phyloP scores from a whole-genome alignment of 2,113 vertebrate genomes.

The Alouatta palliata region DNA sequence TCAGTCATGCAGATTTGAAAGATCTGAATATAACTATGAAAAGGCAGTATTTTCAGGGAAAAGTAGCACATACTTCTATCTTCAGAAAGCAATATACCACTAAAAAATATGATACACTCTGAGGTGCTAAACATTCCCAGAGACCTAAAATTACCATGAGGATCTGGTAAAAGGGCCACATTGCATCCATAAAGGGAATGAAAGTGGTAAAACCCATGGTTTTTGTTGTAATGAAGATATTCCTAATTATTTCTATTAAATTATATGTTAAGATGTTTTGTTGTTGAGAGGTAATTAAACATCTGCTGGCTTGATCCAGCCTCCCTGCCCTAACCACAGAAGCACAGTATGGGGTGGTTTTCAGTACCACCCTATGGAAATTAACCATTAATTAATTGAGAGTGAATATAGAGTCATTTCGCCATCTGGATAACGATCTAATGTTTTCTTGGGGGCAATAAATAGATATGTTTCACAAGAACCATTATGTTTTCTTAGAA shows the following conservation, averaged over 20 bases:
- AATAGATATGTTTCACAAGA: background rate
- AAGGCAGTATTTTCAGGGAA: background rate
- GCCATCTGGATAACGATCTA: constrained; percentile 34
- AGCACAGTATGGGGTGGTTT: background rate
- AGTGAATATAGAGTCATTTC: constrained; percentile 40
- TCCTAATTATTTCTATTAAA: background rate
- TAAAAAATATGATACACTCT: constrained; percentile 1
- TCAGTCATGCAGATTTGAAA: background rate
- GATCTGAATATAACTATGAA: background rate
- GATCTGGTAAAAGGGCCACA: background rate
- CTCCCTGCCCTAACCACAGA: background rate
- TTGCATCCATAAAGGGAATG: background rate
- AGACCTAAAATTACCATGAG: background rate
- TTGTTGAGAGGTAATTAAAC: constrained; percentile 9
- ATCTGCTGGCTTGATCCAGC: background rate
- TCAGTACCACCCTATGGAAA: background rate
- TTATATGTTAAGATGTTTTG: constrained; percentile 48
- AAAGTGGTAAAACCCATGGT: constrained; percentile 28
- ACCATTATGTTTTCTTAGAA: background rate
- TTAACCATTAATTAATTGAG: constrained; percentile 31
- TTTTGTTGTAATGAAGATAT: background rate
- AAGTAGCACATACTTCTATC: background rate
- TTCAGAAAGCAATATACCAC: background rate
- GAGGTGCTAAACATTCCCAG: background rate
- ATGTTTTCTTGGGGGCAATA: constrained; percentile 27